Base-by-base conservation (phyloP, 2,113 vertebrate species). In the Octodon degus region DNA sequence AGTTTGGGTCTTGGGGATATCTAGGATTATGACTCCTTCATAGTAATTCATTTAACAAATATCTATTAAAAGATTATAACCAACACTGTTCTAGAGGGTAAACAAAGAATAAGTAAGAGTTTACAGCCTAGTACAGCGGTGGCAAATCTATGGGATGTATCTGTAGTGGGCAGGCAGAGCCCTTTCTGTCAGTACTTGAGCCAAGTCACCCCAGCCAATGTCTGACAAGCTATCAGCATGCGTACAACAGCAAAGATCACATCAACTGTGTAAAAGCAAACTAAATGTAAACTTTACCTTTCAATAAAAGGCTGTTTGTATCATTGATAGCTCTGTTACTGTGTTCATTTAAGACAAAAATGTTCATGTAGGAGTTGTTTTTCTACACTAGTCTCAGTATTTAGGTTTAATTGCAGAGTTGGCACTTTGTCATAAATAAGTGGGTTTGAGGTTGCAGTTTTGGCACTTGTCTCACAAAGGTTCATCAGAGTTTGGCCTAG, bases 1-100 rank as follows among this genome's bases (percentile, higher is more conserved):
- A 50, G 43, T 5, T 30, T 89, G 89, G n/a, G 60, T 82, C 65
- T 86, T 79, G 83, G 72, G 88, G 63, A 50, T 67, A 43, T 79
- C 32, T 40, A 34, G 60, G 37, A 37, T 50, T 72, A 27, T 86
- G 47, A 74, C 62, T 87, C 62, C 65, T 93, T 68, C 34, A 90
- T 55, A 90, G 85, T 82, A 90, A 89, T 16, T 72, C 43, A 65
- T 84, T 83, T 92, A 90, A 95, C 8, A 80, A 92, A 67, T 12
- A 89, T 20, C 62, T 55, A 50, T 2, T 76, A 50, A 89, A 76
- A 91, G 20, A 86, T 50, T 50, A 70, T 4, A 92, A 68, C 43
- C 14, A 96, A 17, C 60, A 86, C 96, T 43, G 62, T 83, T 74
- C 50, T 86, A 70, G 11, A 85, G 50, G 32, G 70, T 81, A 88